Percentiles rank a stretch among this genome's conserved stretches.
phyloP scores from a whole-genome alignment of 2,888 invertebrate species.

The Sclerodermus sp. region DNA sequence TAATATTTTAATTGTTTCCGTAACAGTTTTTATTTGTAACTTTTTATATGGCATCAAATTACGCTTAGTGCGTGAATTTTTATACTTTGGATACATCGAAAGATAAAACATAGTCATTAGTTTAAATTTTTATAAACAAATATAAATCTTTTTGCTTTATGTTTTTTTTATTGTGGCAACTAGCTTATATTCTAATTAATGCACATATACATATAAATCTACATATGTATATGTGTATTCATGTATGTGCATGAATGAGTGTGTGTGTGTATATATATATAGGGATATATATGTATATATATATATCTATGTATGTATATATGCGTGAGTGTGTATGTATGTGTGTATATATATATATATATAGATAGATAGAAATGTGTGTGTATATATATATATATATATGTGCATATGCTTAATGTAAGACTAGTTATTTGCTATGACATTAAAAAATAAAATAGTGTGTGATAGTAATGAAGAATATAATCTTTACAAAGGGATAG shows the following conservation, averaged over 20 bases:
- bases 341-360: slow-evolving; percentile 5
- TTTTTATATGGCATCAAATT: slow-evolving; percentile 17
- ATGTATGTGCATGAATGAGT: no score
- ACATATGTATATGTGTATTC: no score
- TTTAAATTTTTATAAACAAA: slow-evolving; percentile 20
- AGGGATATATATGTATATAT: no score
- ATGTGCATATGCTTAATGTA: slow-evolving; percentile 20
- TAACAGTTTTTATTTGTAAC: slow-evolving; percentile 13
- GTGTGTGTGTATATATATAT: no score
- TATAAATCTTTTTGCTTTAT: slow-evolving; percentile 12
- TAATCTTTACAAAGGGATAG: slow-evolving; percentile 24
- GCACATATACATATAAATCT: slow-evolving; percentile 7
- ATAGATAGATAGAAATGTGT: slow-evolving; percentile 5
- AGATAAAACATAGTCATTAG: slow-evolving; percentile 18
- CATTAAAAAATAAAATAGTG: slow-evolving; percentile 25
- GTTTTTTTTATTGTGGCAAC: slow-evolving; percentile 10
- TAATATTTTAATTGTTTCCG: slow-evolving; percentile 11
- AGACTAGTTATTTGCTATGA: slow-evolving; percentile 20
- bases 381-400: neutral
- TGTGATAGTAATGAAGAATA: slow-evolving; percentile 26
- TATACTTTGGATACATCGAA: slow-evolving; percentile 25
- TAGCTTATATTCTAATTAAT: slow-evolving; percentile 9
- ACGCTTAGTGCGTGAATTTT: slow-evolving; percentile 16
- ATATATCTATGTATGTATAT: no score
- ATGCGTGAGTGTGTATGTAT: no score